These are phyloP conservation scores for Marasmarcha lunaedactyla DNA, from an alignment of 2,888 invertebrate species.

Conservation along the genomic window DNA sequence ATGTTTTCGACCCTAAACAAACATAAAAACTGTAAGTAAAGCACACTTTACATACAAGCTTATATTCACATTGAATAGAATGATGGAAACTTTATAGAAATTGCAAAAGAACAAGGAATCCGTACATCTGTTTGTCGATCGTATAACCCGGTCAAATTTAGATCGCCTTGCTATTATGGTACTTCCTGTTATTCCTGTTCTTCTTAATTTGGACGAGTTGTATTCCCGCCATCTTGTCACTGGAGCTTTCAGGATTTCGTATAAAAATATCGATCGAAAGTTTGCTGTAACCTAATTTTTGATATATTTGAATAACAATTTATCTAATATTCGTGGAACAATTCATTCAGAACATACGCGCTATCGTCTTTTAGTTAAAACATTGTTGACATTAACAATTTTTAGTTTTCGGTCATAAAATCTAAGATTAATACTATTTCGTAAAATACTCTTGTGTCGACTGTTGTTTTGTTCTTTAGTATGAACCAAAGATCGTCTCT, in stretches of 20 bases:
- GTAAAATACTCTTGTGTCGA: too few relatives aligned
- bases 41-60: slow-evolving; percentile 23
- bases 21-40: slow-evolving; percentile 52
- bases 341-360: slow-evolving; percentile 15
- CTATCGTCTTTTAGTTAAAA: slow-evolving; percentile 14
- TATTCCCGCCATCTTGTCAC: slow-evolving; percentile 63
- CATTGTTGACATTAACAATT: background rate
- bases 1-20: slow-evolving; percentile 50
- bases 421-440: too few relatives aligned
- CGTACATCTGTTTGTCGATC: slow-evolving; percentile 59
- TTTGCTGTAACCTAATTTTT: slow-evolving; percentile 48
- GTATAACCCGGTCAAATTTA: slow-evolving; percentile 53
- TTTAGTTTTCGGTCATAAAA: background rate
- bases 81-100: slow-evolving; percentile 36
- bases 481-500: too few relatives aligned
- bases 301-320: slow-evolving; percentile 24
- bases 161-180: slow-evolving; percentile 32
- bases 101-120: slow-evolving; percentile 43
- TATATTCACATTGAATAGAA: slow-evolving; percentile 23
- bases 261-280: slow-evolving; percentile 63
- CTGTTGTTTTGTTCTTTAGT: too few relatives aligned
- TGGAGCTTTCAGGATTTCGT: slow-evolving; percentile 34
- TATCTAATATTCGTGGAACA: slow-evolving; percentile 12
- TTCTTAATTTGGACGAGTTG: slow-evolving; percentile 35
- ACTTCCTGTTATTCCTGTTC: slow-evolving; percentile 31